A percentile compares a stretch with the other conserved stretches of the same genome.
Conservation (phyloP, 1,140 invertebrate genomes). For the Geopemphigus sp. region DNA sequence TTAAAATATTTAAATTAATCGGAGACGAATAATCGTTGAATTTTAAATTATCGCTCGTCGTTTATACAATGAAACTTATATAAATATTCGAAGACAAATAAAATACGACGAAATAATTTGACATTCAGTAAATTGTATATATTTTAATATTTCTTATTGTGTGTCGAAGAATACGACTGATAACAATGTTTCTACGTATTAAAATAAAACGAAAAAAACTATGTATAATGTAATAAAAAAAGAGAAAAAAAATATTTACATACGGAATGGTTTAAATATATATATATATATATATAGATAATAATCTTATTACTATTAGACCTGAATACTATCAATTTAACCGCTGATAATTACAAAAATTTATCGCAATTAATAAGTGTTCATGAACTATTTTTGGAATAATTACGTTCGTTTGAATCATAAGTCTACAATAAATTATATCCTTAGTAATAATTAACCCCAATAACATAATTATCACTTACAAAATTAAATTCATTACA, state of each 20-base stretch:
- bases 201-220: neutral
- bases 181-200: neutral
- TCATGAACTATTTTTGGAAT: neutral
- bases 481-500: neutral
- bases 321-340: neutral
- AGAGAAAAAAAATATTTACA: neutral
- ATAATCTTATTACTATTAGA: neutral
- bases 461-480: neutral
- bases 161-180: neutral
- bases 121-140: neutral
- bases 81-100: no score
- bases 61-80: no score
- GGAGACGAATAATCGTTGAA: no score
- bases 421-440: neutral
- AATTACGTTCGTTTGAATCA: neutral
- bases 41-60: no score
- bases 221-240: neutral
- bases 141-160: neutral
- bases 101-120: no score
- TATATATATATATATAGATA: neutral
- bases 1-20: no score
- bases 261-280: neutral
- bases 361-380: neutral
- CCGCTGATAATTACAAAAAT: neutral
- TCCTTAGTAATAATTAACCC: conserved; percentile 12